These are phyloP conservation scores for Eonycteris spelaea DNA, from an alignment of 2,113 vertebrate genomes.

Conservation along the genomic window DNA sequence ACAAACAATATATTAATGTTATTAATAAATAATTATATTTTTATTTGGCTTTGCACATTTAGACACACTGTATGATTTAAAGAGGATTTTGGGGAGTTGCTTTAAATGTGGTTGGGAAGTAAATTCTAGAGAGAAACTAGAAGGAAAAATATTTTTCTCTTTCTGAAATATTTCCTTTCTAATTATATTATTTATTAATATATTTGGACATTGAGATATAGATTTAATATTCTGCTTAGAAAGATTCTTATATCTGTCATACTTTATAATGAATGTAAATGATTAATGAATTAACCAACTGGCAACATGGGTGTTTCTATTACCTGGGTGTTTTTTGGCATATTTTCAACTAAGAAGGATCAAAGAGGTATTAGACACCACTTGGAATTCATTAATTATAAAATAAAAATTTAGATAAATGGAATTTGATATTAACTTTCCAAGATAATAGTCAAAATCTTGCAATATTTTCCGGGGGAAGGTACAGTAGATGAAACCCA, in stretches of 20 bases:
- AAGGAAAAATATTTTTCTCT: background rate
- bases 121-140: background rate
- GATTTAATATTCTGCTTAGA: constrained; percentile 11
- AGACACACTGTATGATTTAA: background rate
- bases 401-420: background rate
- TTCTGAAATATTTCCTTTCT: constrained; percentile 1
- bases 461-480: background rate
- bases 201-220: background rate
- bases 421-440: background rate
- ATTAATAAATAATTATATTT: background rate
- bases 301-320: background rate
- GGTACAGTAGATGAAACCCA: background rate
- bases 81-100: background rate
- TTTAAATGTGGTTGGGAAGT: background rate
- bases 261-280: background rate
- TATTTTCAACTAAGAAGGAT: constrained; percentile 21
- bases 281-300: background rate
- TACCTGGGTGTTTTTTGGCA: background rate
- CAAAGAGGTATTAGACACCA: background rate
- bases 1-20: background rate
- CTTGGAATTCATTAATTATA: background rate
- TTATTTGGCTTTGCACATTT: background rate
- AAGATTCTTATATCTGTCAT: constrained; percentile 9
- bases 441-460: background rate
- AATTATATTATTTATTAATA: background rate